Conservation (phyloP, 2,113 vertebrate genomes). For the Burhinus oedicnemus region DNA sequence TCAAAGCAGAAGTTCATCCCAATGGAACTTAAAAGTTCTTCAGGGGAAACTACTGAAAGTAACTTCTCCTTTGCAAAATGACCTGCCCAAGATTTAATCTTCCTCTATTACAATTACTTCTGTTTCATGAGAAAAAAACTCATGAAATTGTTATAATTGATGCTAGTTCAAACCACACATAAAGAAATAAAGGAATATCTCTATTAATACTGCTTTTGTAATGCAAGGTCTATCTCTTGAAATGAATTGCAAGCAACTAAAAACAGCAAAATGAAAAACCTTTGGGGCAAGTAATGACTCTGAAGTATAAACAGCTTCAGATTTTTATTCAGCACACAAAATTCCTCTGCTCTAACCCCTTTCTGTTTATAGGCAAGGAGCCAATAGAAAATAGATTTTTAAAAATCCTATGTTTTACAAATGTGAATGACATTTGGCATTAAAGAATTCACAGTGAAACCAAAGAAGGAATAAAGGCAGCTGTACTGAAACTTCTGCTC, state of each 20-base stretch:
- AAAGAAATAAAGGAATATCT: constrained; percentile 7
- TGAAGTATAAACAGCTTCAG: background rate
- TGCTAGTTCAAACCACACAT: background rate
- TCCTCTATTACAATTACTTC: background rate
- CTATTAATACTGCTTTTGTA: background rate
- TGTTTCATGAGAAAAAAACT: constrained; percentile 5
- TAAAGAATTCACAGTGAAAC: background rate
- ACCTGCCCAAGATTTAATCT: constrained; percentile 47
- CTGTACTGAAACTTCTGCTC: background rate
- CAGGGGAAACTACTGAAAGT: background rate
- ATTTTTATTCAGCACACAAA: background rate
- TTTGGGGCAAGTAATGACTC: background rate
- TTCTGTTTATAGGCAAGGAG: background rate
- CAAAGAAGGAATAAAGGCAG: background rate
- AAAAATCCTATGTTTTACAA: background rate
- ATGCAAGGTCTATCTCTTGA: background rate
- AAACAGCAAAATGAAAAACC: background rate
- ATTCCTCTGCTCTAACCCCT: background rate
- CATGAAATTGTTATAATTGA: background rate
- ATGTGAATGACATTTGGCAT: background rate
- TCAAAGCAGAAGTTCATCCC: background rate
- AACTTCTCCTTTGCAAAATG: background rate
- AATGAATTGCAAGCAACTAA: constrained; percentile 18
- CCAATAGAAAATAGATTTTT: background rate
- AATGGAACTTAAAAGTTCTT: background rate